phyloP scores from a whole-genome alignment of 2,797 vertebrate species.

The Schizothorax lantsangensis region DNA sequence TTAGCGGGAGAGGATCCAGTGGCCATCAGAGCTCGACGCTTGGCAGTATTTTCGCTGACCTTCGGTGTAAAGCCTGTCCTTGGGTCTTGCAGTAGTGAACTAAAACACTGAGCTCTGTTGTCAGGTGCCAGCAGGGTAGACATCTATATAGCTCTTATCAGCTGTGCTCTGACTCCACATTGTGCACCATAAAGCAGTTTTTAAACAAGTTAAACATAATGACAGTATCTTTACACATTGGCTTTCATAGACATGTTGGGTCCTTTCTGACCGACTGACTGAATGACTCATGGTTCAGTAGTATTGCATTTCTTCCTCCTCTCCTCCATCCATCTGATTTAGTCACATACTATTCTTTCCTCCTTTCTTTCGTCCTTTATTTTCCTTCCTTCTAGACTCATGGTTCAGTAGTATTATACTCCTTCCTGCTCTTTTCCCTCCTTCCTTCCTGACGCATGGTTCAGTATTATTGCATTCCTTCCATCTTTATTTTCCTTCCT shows the following conservation, averaged over 20 bases:
- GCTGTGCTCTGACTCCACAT: background rate
- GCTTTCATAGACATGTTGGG: background rate
- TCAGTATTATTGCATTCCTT: background rate
- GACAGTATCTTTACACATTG: background rate
- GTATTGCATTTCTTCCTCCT: background rate
- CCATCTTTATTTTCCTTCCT: background rate
- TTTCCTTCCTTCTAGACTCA: background rate
- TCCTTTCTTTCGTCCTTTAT: no score
- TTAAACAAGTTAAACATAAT: background rate
- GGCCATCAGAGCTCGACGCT: background rate
- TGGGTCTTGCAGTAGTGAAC: slow-evolving; percentile 4
- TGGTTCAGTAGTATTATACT: background rate
- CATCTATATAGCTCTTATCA: slow-evolving; percentile 8
- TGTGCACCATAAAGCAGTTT: background rate
- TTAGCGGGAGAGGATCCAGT: background rate
- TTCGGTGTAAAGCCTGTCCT: slow-evolving; percentile 34
- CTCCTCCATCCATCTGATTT: no score
- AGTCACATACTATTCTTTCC: background rate
- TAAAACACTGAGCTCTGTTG: background rate
- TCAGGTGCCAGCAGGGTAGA: slow-evolving; percentile 2
- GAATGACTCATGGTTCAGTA: background rate
- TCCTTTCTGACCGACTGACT: no score
- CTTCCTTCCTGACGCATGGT: background rate
- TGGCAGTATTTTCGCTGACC: slow-evolving; percentile 34
- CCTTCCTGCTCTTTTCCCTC: background rate